Conservation (phyloP, 2,888 invertebrate genomes). For the Isotomurus palustris region DNA sequence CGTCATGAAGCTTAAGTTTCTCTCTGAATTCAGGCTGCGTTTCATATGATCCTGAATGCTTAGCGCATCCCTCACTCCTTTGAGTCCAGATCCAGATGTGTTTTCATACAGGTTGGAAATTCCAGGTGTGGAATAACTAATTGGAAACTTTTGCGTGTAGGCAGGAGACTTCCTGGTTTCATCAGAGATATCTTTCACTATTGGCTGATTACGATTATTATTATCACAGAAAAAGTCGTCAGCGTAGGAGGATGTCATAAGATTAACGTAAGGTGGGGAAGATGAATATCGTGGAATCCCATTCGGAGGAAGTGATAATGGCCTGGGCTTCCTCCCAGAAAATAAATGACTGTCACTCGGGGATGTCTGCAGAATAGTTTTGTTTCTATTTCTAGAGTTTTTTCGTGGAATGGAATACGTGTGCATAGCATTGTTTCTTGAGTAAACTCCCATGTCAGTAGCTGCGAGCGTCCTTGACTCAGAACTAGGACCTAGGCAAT, state of each 20-base stretch:
- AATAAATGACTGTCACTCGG: slow-evolving; percentile 41
- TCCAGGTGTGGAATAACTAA: slow-evolving; percentile 41
- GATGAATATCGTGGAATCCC: slow-evolving; percentile 18
- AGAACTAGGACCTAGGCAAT: neutral
- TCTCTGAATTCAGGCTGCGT: no score
- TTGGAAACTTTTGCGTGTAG: slow-evolving; percentile 43
- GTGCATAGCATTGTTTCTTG: no score
- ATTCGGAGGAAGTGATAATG: slow-evolving; percentile 40
- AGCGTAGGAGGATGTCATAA: neutral
- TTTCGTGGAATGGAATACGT: no score
- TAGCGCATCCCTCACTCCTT: no score
- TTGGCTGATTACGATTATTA: no score
- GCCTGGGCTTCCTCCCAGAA: slow-evolving; percentile 41
- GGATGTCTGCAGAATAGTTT: slow-evolving; percentile 37
- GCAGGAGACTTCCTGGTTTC: slow-evolving; percentile 24
- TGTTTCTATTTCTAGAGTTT: no score
- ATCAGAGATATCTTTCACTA: slow-evolving; percentile 12
- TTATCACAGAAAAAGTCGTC: neutral
- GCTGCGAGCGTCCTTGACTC: no score
- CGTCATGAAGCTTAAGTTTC: no score
- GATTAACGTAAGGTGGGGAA: slow-evolving; percentile 1
- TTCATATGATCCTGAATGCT: no score
- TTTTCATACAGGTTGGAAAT: neutral
- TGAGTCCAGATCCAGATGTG: no score
- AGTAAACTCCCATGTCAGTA: neutral